Conservation (phyloP, 2,888 invertebrate genomes). For the Fragum fragum region DNA sequence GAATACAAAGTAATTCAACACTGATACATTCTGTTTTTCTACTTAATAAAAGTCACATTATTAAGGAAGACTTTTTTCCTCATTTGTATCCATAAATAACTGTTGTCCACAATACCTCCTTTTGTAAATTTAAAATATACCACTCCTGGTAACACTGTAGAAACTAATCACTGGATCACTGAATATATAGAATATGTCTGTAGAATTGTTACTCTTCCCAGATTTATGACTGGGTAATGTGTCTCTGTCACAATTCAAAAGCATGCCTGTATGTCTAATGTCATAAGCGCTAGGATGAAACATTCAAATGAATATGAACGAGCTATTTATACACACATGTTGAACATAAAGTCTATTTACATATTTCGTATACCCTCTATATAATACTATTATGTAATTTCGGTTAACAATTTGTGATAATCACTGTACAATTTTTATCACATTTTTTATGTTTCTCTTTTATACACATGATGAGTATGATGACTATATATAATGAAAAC, state of each 20-base stretch:
- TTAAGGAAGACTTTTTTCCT: too few relatives aligned
- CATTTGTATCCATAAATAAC: too few relatives aligned
- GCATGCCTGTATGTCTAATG: slow-evolving; percentile 5
- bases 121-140: neutral
- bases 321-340: neutral
- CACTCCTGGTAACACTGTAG: neutral
- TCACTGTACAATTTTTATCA: slow-evolving; percentile 2
- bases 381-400: slow-evolving; percentile 5
- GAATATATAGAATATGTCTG: neutral
- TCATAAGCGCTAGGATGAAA: neutral
- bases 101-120: neutral
- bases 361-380: neutral
- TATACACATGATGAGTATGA: neutral
- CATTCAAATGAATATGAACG: neutral
- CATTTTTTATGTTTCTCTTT: neutral
- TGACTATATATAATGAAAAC: neutral
- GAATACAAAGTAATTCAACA: too few relatives aligned
- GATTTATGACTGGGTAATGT: neutral
- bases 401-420: neutral
- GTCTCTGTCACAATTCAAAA: slow-evolving; percentile 16
- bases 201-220: neutral
- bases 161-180: neutral
- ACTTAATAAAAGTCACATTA: too few relatives aligned
- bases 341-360: neutral
- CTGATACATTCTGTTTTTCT: too few relatives aligned